phyloP scores from a whole-genome alignment of 2,113 vertebrate species.

The Serinus canaria region DNA sequence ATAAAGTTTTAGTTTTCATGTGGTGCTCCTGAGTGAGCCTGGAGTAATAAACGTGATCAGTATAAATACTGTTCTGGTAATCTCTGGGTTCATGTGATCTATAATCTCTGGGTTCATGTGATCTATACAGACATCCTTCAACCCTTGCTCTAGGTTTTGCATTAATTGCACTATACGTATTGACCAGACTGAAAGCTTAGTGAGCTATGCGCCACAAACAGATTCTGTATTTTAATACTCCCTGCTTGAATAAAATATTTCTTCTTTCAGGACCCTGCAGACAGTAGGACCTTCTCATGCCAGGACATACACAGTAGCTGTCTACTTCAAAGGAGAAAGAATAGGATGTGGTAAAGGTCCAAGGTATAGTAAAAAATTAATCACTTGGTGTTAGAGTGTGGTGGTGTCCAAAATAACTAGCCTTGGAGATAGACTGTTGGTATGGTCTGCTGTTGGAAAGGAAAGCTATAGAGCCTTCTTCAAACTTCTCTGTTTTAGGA shows the following conservation, averaged over 20 bases:
- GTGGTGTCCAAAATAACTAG: background rate
- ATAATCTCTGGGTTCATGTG: background rate
- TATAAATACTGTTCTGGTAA: background rate
- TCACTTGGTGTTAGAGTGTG: background rate
- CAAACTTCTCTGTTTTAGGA: background rate
- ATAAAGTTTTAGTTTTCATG: background rate
- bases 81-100: background rate
- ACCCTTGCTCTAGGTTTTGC: background rate
- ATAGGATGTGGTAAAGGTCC: constrained; percentile 98
- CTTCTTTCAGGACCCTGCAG: constrained; percentile 88
- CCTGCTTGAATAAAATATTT: background rate
- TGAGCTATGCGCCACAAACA: background rate
- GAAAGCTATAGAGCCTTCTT: background rate
- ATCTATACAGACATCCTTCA: background rate
- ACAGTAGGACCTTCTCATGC: constrained; percentile 97
- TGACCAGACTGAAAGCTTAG: background rate
- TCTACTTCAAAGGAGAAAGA: constrained; percentile 97
- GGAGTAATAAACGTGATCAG: background rate
- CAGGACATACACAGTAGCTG: constrained; percentile 95
- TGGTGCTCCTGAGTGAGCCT: background rate
- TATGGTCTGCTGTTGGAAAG: background rate
- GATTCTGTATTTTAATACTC: background rate
- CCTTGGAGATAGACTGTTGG: background rate
- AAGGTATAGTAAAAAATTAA: constrained; percentile 77
- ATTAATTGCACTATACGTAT: background rate